Evolutionary conservation across 2,113 vertebrate genomes (phyloP).

Genomic region (Setophaga kirtlandii): DNA sequence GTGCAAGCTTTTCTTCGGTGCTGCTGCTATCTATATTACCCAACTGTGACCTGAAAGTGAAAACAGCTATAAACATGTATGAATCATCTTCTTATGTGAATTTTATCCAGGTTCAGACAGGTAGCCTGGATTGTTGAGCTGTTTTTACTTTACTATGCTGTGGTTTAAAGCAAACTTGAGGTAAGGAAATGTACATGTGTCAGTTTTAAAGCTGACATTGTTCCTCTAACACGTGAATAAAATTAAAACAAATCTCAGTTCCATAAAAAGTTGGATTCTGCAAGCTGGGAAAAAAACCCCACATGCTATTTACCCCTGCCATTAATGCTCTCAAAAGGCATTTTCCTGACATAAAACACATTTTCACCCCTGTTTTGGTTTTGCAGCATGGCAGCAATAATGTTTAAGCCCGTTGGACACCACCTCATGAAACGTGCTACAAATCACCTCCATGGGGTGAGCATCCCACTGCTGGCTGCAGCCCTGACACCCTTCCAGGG

Average conservation of each 20-base stretch:
- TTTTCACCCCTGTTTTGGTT: neutral
- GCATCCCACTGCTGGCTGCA: neutral
- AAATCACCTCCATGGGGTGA: neutral
- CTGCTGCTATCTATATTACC: neutral
- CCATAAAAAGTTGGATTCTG: neutral
- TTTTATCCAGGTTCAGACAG: constrained; percentile 51
- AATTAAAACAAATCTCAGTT: neutral
- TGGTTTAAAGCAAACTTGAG: neutral
- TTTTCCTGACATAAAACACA: neutral
- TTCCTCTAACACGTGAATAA: neutral
- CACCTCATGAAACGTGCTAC: neutral
- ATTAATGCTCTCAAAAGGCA: neutral
- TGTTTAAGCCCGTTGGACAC: neutral
- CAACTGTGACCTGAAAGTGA: constrained; percentile 43
- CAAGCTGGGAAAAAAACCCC: neutral
- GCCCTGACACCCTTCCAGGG: neutral
- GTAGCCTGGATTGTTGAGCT: constrained; percentile 13
- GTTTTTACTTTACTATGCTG: neutral
- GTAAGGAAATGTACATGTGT: neutral
- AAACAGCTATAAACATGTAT: constrained; percentile 18
- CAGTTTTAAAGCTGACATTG: neutral
- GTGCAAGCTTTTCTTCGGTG: neutral
- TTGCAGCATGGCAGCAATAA: neutral
- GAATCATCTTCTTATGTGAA: constrained; percentile 5
- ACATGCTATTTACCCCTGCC: neutral